Conservation (phyloP, 2,888 invertebrate species). For the Alsophila aescularia region DNA sequence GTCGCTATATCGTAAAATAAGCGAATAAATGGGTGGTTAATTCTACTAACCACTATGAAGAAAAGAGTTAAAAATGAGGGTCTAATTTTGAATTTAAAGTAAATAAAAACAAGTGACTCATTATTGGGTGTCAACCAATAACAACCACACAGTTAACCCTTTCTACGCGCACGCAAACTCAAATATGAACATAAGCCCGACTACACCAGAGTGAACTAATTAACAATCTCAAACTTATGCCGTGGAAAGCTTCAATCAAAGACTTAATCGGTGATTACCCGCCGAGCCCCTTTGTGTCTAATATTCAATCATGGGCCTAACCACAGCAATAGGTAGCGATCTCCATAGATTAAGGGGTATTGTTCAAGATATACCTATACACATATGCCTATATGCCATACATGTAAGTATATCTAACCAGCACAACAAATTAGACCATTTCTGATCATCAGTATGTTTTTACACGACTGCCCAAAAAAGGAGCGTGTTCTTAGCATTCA, state of each 20-base stretch:
- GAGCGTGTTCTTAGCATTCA: too few relatives aligned
- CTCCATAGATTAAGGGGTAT: neutral
- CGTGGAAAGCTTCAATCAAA: conserved; percentile 16
- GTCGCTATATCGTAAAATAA: too few relatives aligned
- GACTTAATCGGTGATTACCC: conserved; percentile 34
- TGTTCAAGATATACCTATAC: neutral
- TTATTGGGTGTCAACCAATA: too few relatives aligned
- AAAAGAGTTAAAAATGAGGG: too few relatives aligned
- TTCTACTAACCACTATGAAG: too few relatives aligned
- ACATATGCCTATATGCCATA: neutral
- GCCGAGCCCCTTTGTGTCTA: conserved; percentile 28
- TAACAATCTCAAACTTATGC: neutral
- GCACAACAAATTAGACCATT: too few relatives aligned
- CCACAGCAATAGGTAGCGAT: conserved; percentile 2
- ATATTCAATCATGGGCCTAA: conserved; percentile 32
- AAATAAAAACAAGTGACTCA: too few relatives aligned
- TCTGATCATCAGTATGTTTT: too few relatives aligned
- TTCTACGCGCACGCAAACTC: neutral
- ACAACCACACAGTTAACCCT: too few relatives aligned
- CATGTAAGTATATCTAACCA: neutral
- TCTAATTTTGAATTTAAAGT: too few relatives aligned
- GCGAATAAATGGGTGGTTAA: too few relatives aligned
- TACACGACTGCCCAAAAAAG: too few relatives aligned
- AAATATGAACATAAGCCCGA: neutral
- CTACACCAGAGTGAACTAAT: neutral